A percentile compares a stretch with the other conserved stretches of the same genome.
phyloP scores from a whole-genome alignment of 2,888 invertebrate genomes.

The Oithona nana region DNA sequence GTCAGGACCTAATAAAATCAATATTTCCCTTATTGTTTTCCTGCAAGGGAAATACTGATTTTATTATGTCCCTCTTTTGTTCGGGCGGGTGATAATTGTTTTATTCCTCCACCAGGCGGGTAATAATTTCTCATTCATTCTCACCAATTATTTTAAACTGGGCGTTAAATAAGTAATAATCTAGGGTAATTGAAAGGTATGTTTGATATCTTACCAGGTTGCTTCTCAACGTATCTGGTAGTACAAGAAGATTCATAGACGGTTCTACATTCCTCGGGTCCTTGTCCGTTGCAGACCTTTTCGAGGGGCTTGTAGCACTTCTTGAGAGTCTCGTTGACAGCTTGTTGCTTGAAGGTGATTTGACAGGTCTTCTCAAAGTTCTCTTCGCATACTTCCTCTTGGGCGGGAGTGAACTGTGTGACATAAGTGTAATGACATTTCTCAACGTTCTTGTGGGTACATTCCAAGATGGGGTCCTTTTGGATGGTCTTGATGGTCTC shows the following conservation, averaged over 20 bases:
- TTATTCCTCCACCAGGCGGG: too few species aligned
- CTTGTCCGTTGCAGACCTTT: conserved; percentile 16
- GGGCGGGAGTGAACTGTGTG: conserved; percentile 12
- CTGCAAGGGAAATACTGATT: too few species aligned
- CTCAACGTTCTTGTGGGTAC: conserved; percentile 14
- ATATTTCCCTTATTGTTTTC: too few species aligned
- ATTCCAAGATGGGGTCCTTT: conserved; percentile 16
- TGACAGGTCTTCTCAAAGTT: conserved; percentile 17
- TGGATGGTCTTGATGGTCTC: conserved; percentile 6
- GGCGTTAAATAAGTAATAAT: too few species aligned
- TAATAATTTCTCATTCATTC: too few species aligned
- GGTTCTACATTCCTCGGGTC: conserved; percentile 13
- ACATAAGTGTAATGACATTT: conserved; percentile 16
- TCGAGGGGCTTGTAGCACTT: conserved; percentile 16
- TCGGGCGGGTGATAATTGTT: too few species aligned
- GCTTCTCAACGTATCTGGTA: conserved; percentile 15
- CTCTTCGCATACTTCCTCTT: conserved; percentile 17
- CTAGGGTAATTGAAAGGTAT: too few species aligned
- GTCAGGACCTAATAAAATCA: too few species aligned
- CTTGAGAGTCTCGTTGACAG: conserved; percentile 10
- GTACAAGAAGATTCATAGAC: conserved; percentile 16
- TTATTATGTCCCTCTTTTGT: too few species aligned
- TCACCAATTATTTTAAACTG: too few species aligned
- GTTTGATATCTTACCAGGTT: conserved; percentile 14
- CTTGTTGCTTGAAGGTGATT: conserved; percentile 17